Base-by-base conservation (phyloP, 1,140 invertebrate species). In the Lordiphosa stackelbergi region DNA sequence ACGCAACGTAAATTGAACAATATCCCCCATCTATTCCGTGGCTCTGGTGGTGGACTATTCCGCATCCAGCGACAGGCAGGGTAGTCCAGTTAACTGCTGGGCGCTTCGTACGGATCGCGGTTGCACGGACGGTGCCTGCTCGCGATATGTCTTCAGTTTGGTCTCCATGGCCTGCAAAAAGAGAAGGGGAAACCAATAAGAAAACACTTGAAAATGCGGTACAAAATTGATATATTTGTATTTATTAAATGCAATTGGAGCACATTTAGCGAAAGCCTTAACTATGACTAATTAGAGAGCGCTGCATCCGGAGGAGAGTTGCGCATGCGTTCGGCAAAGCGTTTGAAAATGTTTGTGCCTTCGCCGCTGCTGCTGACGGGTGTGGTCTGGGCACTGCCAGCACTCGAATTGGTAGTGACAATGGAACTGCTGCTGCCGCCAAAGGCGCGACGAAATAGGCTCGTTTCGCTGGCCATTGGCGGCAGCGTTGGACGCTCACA, bases 141-240 rank as follows among this genome's bases (percentile, higher is more conserved):
- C 85, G 40, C 85, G 81, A 59, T 87, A 87, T 22, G 85, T 84
- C 69, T 87, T 87, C 47, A 87, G 66, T 45, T 87, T 87, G 37
- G 85, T 85, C 47, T 87, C 85, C 74, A 87, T 87, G 35, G 85
- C 72, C 85, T 87, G 64, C 6, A 87, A 87, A 8, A 48, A 43
- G 46, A 38, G 52, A 42, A 54, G 60, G n/a, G 34, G 47, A 37
- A 11, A 38, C 5, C 11, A 56, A 51, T 37, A 42, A 61, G 10
- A 59, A 74, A 43, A 68, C 22, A 69, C 19, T 4, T 22, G 68
- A n/a, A 49, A 73, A 52, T 38, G 51, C 56, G 51, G 58, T 69
- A 65, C 65, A 79, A 43, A 64, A 59, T 61, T 47, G n/a, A 69
- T 43, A 42, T 53, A 45, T 56, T 69, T 73, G 68, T 62, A 65